phyloP scores from a whole-genome alignment of 2,113 vertebrate species.

The Hucho hucho region DNA sequence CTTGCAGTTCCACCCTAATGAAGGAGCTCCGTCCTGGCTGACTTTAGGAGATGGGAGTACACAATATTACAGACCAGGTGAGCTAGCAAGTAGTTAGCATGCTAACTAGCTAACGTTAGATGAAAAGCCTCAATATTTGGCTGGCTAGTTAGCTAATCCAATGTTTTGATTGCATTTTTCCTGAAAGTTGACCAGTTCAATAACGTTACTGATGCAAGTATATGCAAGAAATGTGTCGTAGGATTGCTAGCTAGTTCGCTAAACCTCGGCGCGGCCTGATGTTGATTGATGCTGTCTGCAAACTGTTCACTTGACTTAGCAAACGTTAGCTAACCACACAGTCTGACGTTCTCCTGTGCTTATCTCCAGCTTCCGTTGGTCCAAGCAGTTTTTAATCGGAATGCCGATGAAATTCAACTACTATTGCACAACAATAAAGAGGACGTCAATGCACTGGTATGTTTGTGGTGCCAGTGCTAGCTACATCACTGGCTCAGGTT shows the following conservation, averaged over 20 bases:
- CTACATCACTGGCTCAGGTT: neutral
- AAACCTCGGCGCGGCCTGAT: no score
- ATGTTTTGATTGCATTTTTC: neutral
- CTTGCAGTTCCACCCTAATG: conserved; percentile 77
- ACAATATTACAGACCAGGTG: conserved; percentile 93
- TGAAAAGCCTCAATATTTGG: no score
- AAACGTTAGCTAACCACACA: no score
- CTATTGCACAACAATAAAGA: conserved; percentile 91
- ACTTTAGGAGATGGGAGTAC: conserved; percentile 90
- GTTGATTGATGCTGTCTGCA: no score
- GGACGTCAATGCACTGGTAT: conserved; percentile 95
- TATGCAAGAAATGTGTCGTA: no score
- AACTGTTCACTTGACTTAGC: no score
- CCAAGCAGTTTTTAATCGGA: conserved; percentile 98
- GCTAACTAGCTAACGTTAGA: neutral
- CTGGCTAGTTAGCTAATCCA: neutral
- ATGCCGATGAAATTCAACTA: conserved; percentile 92
- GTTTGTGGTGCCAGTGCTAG: conserved; percentile 11
- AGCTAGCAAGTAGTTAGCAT: conserved; percentile 8
- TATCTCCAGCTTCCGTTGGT: conserved; percentile 89
- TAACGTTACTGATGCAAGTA: no score
- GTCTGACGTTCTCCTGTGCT: neutral
- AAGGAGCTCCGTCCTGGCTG: conserved; percentile 90
- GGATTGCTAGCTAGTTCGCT: neutral
- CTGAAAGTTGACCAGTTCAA: no score